Conservation (phyloP, 2,797 vertebrate species). For the Somateria mollissima region DNA sequence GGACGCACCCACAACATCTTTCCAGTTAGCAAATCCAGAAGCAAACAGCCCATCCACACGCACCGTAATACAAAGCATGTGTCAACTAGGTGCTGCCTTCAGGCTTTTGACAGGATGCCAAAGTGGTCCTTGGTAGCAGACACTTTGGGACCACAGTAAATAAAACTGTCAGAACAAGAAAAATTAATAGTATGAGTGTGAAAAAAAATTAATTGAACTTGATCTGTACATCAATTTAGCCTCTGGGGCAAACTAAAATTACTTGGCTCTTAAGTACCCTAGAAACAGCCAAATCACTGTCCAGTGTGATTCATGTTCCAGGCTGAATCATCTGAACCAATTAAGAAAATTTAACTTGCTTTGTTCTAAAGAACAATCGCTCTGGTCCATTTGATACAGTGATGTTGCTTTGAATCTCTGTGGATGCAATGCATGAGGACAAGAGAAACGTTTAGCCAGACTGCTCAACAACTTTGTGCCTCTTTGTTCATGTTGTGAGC, state of each 20-base stretch:
- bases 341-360: background rate
- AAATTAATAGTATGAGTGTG: background rate
- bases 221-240: background rate
- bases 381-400: background rate
- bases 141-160: constrained; percentile 4
- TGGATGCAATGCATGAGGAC: background rate
- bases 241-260: constrained; percentile 5
- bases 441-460: fast-evolving
- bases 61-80: fast-evolving
- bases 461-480: background rate
- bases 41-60: fast-evolving
- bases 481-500: background rate
- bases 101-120: background rate
- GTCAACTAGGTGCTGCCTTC: background rate
- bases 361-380: background rate
- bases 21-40: background rate
- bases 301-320: background rate
- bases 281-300: background rate
- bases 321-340: background rate
- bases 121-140: background rate
- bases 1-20: background rate
- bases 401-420: background rate
- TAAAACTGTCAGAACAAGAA: constrained; percentile 39
- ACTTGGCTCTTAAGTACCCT: background rate
- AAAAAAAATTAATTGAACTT: background rate